Conservation (phyloP, 2,113 vertebrate species). For the Sorex araneus region DNA sequence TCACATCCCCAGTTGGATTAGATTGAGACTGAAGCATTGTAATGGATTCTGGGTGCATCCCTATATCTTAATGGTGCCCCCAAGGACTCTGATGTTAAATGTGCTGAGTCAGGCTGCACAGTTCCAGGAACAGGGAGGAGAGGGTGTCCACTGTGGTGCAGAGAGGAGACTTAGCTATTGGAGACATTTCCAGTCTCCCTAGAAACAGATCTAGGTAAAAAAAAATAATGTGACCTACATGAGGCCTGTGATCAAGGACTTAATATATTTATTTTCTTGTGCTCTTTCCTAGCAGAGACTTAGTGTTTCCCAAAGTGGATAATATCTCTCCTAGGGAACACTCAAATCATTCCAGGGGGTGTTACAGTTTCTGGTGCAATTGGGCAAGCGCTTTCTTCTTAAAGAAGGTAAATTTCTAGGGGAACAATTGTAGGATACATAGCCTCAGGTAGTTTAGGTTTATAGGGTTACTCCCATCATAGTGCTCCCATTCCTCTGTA, state of each 20-base stretch:
- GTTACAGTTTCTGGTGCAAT: no score
- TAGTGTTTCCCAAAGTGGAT: no score
- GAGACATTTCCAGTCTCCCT: not conserved
- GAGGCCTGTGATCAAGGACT: not conserved
- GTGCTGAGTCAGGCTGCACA: not conserved
- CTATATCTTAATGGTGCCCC: no score
- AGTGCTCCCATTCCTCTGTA: no score
- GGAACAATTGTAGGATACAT: no score
- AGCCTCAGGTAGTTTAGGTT: no score
- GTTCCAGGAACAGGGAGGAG: not conserved
- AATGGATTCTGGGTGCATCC: not conserved
- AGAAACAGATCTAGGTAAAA: not conserved
- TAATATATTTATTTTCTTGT: not conserved
- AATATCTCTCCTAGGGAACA: no score
- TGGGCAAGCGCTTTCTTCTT: no score
- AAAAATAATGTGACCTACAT: not conserved
- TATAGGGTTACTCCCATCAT: no score
- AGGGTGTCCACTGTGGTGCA: fast-evolving
- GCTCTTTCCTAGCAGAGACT: not conserved
- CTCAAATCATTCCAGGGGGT: no score
- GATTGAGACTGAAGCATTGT: not conserved
- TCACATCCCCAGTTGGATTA: not conserved
- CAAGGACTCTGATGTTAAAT: not conserved
- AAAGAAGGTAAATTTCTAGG: no score
- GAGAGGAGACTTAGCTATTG: not conserved